Base-by-base conservation (phyloP, 2,797 vertebrate species). In the Ispidina lecontei region DNA sequence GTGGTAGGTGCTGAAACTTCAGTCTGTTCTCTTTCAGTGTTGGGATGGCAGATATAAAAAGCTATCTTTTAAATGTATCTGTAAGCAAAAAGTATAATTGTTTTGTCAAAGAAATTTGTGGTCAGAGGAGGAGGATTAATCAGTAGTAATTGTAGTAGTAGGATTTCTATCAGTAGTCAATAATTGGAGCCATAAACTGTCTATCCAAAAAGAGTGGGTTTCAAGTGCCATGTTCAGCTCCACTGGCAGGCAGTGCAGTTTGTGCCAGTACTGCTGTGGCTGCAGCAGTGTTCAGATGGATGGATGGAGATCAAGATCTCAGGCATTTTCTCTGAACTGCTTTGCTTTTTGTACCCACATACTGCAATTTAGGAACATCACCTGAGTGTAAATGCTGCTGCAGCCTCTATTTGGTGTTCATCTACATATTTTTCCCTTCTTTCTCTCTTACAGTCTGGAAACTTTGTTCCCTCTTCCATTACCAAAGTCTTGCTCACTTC, bases 401-500 rank as follows among this genome's bases (percentile, higher is more conserved):
- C 25, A 37, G 12, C 60, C n/a, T 63, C 51, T 73, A 12, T 13
- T 75, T 39, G 23, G 10, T 59, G 28, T 79, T 83, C 84, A 72
- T 84, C 35, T 64, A 29, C 7, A 7, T 3, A 0, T 54, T 33
- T 33, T 63, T 72, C 43, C 41, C 18, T 84, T 86, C 44, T 92
- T 88, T n/a, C 52, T 96, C 79, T 89, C 9, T 91, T 75, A 39
- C 85, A 98, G 97, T 54, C 76, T 96, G 70, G 96, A 97, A 77
- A 64, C 94, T 77, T 80, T 85, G 9, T 91, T 96, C 46, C 79
- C 94, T 91, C 59, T 96, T 49, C 89, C 54, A 0, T 77, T 94
- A 90, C 97, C 96, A 93, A 97, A 97, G 92, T 91, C 92, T 79
- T 92, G 59, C 76, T 77, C 94, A 35, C 87, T 91, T 94, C 72